These are phyloP conservation scores for Mesocentrotus franciscanus DNA, from an alignment of 53 echinoderm and acorn worm genomes.

Conservation along the genomic window DNA sequence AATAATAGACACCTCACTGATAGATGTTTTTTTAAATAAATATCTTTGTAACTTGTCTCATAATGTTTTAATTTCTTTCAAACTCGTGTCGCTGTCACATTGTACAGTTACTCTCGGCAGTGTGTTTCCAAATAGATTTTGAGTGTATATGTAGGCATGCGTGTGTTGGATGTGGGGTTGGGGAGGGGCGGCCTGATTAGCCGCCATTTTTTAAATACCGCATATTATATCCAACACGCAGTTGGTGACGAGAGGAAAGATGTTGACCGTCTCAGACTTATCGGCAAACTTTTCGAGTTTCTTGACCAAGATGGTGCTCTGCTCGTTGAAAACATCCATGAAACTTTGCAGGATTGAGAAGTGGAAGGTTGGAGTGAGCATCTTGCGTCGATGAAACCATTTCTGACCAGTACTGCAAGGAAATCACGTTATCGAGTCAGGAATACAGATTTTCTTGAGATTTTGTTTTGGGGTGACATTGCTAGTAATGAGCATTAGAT, in stretches of 20 bases:
- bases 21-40: not conserved
- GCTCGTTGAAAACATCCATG: constrained; percentile 84
- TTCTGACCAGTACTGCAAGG: constrained; percentile 81
- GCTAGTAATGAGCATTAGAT: not conserved
- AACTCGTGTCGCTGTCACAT: too few relatives aligned
- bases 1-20: too few relatives aligned
- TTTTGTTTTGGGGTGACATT: not conserved
- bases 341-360: constrained; percentile 86
- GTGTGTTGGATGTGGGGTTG: not conserved
- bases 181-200: not conserved
- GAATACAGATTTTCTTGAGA: too few relatives aligned
- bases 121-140: not conserved
- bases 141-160: not conserved
- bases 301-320: constrained; percentile 70
- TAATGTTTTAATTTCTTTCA: too few relatives aligned
- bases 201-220: constrained; percentile 59
- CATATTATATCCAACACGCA: constrained; percentile 92
- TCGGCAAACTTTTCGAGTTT: constrained; percentile 68
- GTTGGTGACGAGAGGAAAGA: constrained; percentile 76
- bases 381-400: constrained; percentile 84
- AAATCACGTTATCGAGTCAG: not conserved
- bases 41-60: not conserved
- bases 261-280: constrained; percentile 62
- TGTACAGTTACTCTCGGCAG: too few relatives aligned
- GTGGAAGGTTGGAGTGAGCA: constrained; percentile 92